Evolutionary conservation across 1,140 invertebrate genomes (phyloP).

Genomic region (Drosophila murphyi): DNA sequence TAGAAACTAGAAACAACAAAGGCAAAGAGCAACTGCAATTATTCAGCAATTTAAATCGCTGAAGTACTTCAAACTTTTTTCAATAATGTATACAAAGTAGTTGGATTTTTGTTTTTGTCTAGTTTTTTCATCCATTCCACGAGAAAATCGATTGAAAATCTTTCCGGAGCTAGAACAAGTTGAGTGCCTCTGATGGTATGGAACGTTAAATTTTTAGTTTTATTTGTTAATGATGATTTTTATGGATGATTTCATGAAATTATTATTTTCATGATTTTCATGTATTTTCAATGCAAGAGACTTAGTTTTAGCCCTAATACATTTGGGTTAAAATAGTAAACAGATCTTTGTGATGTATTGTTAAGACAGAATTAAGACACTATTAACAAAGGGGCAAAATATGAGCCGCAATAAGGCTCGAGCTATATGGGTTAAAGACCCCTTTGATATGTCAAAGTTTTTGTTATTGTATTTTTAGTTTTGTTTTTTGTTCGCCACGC

Average conservation of each 20-base stretch:
- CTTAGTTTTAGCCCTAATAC: too few relatives aligned
- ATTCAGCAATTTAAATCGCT: slow-evolving; percentile 75
- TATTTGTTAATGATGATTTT: too few relatives aligned
- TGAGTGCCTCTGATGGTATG: not conserved
- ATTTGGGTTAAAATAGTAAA: too few relatives aligned
- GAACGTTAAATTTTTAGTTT: too few relatives aligned
- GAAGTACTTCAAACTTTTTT: slow-evolving; percentile 47
- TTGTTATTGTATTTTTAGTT: slow-evolving; percentile 24
- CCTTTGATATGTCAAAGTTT: not conserved
- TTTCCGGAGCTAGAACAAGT: not conserved
- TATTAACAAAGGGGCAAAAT: too few relatives aligned
- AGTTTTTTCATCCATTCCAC: not conserved
- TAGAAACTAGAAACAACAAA: slow-evolving; percentile 23
- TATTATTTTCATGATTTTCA: too few relatives aligned
- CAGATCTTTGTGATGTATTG: too few relatives aligned
- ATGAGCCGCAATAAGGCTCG: too few relatives aligned
- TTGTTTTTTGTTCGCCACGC: not conserved
- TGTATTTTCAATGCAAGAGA: too few relatives aligned
- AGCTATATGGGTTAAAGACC: not conserved
- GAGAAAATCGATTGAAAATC: slow-evolving; percentile 20
- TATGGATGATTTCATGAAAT: too few relatives aligned
- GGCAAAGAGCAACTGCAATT: slow-evolving; percentile 67
- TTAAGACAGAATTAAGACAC: too few relatives aligned
- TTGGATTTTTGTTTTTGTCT: slow-evolving; percentile 21
- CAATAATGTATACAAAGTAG: slow-evolving; percentile 37